Percentiles rank a stretch among this genome's conserved stretches.
Evolutionary conservation across 2,888 invertebrate genomes (phyloP).

Genomic region (Tetheella fluctuosa): DNA sequence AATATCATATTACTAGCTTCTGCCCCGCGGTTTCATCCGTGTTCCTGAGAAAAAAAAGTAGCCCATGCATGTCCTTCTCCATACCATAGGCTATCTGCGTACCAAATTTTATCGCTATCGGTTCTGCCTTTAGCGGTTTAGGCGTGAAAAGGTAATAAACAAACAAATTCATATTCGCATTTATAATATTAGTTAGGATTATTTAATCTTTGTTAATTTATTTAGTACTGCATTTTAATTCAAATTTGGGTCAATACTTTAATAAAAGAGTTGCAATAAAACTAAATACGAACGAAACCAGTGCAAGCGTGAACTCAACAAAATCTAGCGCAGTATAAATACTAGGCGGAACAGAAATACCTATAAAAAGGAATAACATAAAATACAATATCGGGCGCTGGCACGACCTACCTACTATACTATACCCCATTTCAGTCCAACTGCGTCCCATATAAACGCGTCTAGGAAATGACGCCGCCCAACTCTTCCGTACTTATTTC

Average conservation of each 20-base stretch:
- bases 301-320: not conserved
- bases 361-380: constrained; percentile 2
- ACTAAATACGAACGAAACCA: not conserved
- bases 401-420: constrained; percentile 20
- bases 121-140: too few relatives aligned
- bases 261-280: not conserved
- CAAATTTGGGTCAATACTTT: not conserved
- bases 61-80: too few relatives aligned
- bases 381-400: not conserved
- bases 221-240: not conserved
- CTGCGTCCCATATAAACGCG: constrained; percentile 24
- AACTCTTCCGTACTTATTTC: constrained; percentile 21
- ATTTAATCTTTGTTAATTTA: not conserved
- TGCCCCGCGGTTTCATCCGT: too few relatives aligned
- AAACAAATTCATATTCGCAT: too few relatives aligned
- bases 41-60: too few relatives aligned
- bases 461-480: constrained; percentile 32
- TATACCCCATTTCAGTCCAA: constrained; percentile 31
- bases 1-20: too few relatives aligned
- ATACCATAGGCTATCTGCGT: too few relatives aligned
- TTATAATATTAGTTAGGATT: too few relatives aligned
- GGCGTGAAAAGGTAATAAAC: too few relatives aligned
- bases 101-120: too few relatives aligned
- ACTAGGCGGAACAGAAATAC: not conserved
- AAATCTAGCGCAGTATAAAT: constrained; percentile 3